Conservation (phyloP, 2,888 invertebrate species). For the Digitonthophagus gazella region DNA sequence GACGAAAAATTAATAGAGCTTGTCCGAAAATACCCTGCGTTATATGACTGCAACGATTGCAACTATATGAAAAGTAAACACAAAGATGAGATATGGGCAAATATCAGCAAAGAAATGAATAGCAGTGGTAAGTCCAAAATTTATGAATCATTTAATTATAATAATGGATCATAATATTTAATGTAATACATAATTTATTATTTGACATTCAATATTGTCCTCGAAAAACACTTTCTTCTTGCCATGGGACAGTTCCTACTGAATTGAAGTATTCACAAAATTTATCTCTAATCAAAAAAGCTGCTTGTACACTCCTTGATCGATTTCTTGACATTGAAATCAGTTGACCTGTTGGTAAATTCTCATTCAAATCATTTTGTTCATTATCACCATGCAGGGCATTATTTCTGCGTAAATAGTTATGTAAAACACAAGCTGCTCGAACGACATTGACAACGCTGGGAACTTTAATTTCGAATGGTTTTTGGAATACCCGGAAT, state of each 20-base stretch:
- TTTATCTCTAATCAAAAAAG: not conserved
- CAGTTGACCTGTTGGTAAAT: not conserved
- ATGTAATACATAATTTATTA: too few relatives aligned
- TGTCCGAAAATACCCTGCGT: slow-evolving; percentile 1
- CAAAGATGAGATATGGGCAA: slow-evolving; percentile 11
- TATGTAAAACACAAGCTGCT: slow-evolving; percentile 24
- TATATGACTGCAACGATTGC: slow-evolving; percentile 4
- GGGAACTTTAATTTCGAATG: slow-evolving; percentile 13
- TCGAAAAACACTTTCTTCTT: too few relatives aligned
- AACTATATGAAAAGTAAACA: slow-evolving; percentile 11
- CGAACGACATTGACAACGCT: slow-evolving; percentile 20
- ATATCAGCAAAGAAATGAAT: slow-evolving; percentile 8
- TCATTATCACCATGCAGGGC: not conserved
- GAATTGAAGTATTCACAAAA: too few relatives aligned
- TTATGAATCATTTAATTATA: too few relatives aligned
- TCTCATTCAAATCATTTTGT: not conserved
- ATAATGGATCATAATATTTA: too few relatives aligned
- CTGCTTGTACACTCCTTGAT: not conserved
- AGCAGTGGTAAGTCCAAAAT: slow-evolving; percentile 9
- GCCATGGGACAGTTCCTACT: too few relatives aligned
- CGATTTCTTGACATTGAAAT: not conserved
- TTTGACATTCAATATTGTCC: too few relatives aligned
- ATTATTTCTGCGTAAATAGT: slow-evolving; percentile 16
- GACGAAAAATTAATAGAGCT: slow-evolving; percentile 11
- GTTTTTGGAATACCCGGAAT: slow-evolving; percentile 22